phyloP scores from a whole-genome alignment of 2,113 vertebrate species.

The Stegostoma tigrinum region DNA sequence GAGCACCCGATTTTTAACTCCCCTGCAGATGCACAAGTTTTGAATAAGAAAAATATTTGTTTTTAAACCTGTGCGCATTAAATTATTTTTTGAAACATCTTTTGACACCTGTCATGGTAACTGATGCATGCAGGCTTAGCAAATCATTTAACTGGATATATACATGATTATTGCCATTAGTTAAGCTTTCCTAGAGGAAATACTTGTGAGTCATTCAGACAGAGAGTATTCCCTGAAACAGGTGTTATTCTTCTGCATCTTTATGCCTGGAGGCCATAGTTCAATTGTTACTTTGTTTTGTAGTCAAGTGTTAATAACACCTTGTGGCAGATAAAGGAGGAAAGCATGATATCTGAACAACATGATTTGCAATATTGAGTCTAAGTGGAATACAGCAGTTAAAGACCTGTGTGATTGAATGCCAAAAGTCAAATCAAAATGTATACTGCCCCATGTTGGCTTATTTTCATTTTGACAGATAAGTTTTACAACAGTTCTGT shows the following conservation, averaged over 20 bases:
- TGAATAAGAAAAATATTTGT: not conserved
- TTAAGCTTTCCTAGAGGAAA: not conserved
- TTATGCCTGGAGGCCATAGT: not conserved
- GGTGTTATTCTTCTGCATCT: conserved; percentile 13
- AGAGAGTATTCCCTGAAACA: conserved; percentile 19
- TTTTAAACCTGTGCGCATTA: not conserved
- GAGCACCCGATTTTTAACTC: not conserved
- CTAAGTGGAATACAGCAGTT: not conserved
- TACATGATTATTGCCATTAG: not conserved
- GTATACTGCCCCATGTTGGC: not conserved
- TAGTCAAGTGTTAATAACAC: conserved; percentile 1
- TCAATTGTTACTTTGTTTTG: not conserved
- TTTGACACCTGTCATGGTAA: not conserved
- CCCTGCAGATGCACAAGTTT: not conserved
- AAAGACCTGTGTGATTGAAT: not conserved
- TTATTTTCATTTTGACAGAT: not conserved
- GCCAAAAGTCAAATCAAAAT: not conserved
- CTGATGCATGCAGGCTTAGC: not conserved
- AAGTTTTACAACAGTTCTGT: not conserved
- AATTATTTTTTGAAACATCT: not conserved
- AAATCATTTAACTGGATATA: not conserved
- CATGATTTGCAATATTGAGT: not conserved
- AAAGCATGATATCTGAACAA: not conserved
- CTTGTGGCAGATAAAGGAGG: not conserved
- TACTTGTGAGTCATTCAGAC: not conserved